Base-by-base conservation (phyloP, 2,888 invertebrate species). In the Drosophila mulleri region DNA sequence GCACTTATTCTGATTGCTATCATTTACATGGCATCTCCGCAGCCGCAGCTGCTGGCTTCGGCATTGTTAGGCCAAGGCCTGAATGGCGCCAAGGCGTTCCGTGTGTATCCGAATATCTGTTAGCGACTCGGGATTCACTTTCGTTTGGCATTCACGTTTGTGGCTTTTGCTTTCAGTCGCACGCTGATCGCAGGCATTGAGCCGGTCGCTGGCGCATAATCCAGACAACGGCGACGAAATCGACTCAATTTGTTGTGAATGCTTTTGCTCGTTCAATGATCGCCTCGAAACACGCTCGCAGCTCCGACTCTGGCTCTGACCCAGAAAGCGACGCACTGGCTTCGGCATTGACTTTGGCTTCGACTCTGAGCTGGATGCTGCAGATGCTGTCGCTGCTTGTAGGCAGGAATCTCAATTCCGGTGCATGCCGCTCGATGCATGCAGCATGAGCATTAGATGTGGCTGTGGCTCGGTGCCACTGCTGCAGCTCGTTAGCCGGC, bases 1-100 rank as follows among this genome's bases (percentile, higher is more conserved):
- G 80, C 83, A 86, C 86, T 87, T 80, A 82, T 87, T 88, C 83
- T 86, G 88, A 88, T 88, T 85, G 83, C 68, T 83, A 83, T 85
- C 80, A 82, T 85, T 86, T 79, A 72, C 88, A 57, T 59, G 8
- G 41, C 52, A 52, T 52, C 60, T 61, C 16, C 48, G 48, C 61
- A 61, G 62, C 50, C 65, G 44, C 50, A 54, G 62, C 16, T 48
- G 52, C 44, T 53, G 18, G 32, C 29, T 29, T 54, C 48, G 29
- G 29, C 45, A 29, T 68, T 60, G 72, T 57, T 66, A 50, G 42
- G 57, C 64, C 50, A 35, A 70, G 69, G 60, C 65, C 48, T 62
- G 61, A 45, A 50, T 67, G 82, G 84, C 86, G 86, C 83, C 79
- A 68, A 58, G 69, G 63, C 63, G 69, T 59, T 66, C 66, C 63